Conservation (phyloP, 2,113 vertebrate genomes). For the Bothrops jararaca region DNA sequence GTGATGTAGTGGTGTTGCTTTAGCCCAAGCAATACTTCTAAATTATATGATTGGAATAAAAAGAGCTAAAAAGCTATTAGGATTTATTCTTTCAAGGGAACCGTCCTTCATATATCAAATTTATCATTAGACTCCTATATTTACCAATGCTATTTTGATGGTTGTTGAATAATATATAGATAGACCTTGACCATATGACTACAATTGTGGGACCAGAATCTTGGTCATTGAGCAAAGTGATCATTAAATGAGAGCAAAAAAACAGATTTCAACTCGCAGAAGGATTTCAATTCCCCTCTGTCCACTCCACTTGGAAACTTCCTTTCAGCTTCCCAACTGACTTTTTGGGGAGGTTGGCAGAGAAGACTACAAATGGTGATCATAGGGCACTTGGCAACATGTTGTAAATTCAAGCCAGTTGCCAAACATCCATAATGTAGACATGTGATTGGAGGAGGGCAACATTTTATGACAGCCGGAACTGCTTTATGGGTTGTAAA, state of each 20-base stretch:
- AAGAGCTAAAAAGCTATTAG: neutral
- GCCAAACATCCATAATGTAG: neutral
- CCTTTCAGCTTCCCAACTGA: neutral
- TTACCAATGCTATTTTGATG: neutral
- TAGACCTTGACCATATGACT: neutral
- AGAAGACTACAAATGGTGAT: neutral
- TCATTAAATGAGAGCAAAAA: neutral
- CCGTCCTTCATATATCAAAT: neutral
- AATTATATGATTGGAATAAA: neutral
- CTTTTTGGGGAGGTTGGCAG: neutral
- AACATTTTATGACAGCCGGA: neutral
- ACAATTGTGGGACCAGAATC: neutral
- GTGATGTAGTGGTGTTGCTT: neutral
- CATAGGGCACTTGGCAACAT: neutral
- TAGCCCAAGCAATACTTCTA: neutral
- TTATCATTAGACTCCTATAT: neutral
- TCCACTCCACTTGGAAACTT: neutral
- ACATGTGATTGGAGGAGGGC: neutral
- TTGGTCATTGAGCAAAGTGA: neutral
- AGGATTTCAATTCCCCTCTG: neutral
- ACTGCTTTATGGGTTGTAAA: neutral
- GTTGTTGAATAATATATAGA: neutral
- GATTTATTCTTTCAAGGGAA: neutral
- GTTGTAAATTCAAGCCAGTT: neutral
- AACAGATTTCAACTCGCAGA: neutral